phyloP scores from a whole-genome alignment of 53 echinoderm and acorn worm species.

The Luidia sarsii region DNA sequence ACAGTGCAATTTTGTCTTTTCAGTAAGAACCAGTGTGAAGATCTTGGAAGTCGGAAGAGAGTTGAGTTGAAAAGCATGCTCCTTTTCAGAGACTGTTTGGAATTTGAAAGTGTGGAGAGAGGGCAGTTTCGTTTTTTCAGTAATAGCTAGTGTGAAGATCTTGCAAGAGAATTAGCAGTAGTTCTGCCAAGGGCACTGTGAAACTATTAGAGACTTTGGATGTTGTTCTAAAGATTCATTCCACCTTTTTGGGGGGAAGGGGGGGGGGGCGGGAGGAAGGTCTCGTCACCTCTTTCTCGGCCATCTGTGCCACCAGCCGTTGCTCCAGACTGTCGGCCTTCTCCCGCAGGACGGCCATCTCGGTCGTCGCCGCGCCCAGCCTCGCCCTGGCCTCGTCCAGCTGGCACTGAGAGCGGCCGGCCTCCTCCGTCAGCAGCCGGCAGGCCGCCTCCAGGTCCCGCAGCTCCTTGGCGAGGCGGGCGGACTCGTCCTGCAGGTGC shows the following conservation, averaged over 20 bases:
- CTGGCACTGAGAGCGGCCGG: background rate
- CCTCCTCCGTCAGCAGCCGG: background rate
- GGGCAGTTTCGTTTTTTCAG: too few species aligned
- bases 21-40: too few species aligned
- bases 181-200: too few species aligned
- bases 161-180: too few species aligned
- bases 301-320: background rate
- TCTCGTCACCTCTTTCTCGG: background rate
- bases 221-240: too few species aligned
- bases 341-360: background rate
- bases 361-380: background rate
- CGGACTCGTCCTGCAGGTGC: background rate
- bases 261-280: background rate
- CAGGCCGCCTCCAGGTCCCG: background rate
- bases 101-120: too few species aligned
- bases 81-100: too few species aligned
- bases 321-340: background rate
- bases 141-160: too few species aligned
- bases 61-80: too few species aligned
- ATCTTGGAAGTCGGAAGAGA: too few species aligned
- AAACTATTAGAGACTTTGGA: too few species aligned
- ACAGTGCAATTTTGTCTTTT: too few species aligned
- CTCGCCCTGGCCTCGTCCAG: background rate
- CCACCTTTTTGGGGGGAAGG: background rate
- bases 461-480: background rate